These are phyloP conservation scores for Thymelicus acteon DNA, from an alignment of 2,888 invertebrate species.

Conservation along the genomic window DNA sequence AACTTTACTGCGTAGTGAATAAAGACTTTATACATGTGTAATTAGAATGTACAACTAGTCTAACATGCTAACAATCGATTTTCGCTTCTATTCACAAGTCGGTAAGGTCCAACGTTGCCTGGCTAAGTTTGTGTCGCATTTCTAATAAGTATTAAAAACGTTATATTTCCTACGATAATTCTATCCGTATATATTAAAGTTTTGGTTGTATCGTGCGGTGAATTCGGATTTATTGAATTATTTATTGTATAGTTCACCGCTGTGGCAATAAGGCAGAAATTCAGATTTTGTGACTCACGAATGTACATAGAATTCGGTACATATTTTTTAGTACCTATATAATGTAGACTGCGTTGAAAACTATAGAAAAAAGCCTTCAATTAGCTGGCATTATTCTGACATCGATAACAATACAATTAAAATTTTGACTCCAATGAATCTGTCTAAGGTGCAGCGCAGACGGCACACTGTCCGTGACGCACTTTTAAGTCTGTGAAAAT, in stretches of 20 bases:
- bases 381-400: no score
- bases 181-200: constrained; percentile 22
- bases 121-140: constrained; percentile 27
- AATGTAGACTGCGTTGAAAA: no score
- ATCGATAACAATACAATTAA: no score
- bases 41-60: constrained; percentile 40
- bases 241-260: neutral
- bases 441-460: no score
- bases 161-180: constrained; percentile 36
- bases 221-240: constrained; percentile 15
- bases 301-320: neutral
- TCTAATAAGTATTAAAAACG: constrained; percentile 31
- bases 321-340: neutral
- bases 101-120: constrained; percentile 44
- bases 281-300: neutral
- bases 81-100: constrained; percentile 42
- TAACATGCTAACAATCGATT: constrained; percentile 25
- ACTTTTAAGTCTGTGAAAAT: no score
- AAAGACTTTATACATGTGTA: constrained; percentile 40
- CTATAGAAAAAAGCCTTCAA: no score
- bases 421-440: no score
- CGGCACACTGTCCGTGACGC: no score
- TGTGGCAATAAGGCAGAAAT: constrained; percentile 12
- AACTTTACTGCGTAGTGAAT: constrained; percentile 31
- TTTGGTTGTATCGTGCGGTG: constrained; percentile 6